These are phyloP conservation scores for Thecocarcelia acutangulata DNA, from an alignment of 2,888 invertebrate species.

Conservation along the genomic window DNA sequence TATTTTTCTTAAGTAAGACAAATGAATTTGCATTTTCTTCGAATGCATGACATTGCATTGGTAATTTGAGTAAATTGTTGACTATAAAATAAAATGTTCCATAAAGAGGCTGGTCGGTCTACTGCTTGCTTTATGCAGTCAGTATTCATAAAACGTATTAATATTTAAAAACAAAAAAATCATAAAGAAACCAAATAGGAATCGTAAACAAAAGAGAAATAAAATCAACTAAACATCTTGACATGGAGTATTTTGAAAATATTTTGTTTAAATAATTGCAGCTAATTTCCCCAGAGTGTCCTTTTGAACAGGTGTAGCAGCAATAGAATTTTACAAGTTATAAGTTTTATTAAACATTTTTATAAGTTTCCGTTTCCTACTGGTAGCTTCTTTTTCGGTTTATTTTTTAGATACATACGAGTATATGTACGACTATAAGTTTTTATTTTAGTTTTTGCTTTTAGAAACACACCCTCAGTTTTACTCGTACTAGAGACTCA, in stretches of 20 bases:
- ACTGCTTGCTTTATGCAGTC: conserved; percentile 4
- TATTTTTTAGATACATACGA: background rate
- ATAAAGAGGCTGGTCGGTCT: conserved; percentile 21
- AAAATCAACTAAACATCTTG: no score
- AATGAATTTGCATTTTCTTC: conserved; percentile 58
- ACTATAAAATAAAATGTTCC: conserved; percentile 23
- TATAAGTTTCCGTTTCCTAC: conserved; percentile 43
- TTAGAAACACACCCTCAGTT: background rate
- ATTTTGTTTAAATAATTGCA: background rate
- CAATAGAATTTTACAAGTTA: background rate
- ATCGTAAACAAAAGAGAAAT: background rate
- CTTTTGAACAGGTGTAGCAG: background rate
- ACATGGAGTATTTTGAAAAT: background rate
- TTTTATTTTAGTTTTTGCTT: background rate
- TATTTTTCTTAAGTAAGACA: conserved; percentile 20
- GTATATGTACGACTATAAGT: no score
- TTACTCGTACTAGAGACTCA: background rate
- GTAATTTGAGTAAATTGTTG: conserved; percentile 56
- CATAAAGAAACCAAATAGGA: background rate
- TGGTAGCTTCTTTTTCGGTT: background rate
- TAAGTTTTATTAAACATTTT: conserved; percentile 23
- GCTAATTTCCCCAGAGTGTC: background rate
- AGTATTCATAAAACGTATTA: conserved; percentile 9
- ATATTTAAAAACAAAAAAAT: background rate
- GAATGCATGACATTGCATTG: conserved; percentile 48